Percentiles rank a stretch among this genome's conserved stretches.
Evolutionary conservation across 92 coral and sea anemone species (phyloP).

Genomic region (Epizoanthus illoricatus): DNA sequence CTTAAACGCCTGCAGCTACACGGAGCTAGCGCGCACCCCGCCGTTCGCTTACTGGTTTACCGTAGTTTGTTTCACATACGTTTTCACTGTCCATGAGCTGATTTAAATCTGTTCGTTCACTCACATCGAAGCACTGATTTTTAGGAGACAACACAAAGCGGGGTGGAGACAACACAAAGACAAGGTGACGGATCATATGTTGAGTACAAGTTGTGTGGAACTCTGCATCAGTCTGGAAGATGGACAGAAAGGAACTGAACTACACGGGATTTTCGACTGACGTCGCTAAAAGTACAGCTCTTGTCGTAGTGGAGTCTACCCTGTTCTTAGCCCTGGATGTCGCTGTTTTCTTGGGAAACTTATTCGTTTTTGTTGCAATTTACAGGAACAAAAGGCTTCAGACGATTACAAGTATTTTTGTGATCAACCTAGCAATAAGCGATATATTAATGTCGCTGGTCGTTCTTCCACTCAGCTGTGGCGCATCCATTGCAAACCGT

Average conservation of each 20-base stretch:
- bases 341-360: not conserved
- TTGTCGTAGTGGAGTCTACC: not conserved
- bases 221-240: not conserved
- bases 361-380: slow-evolving; percentile 8
- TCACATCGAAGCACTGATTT: not conserved
- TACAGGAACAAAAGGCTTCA: slow-evolving; percentile 12
- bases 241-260: not conserved
- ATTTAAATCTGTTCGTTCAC: not conserved
- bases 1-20: not conserved
- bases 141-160: not conserved
- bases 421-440: slow-evolving; percentile 1
- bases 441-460: slow-evolving; percentile 3
- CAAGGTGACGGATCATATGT: not conserved
- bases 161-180: not conserved
- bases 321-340: not conserved
- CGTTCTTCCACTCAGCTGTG: slow-evolving; percentile 8
- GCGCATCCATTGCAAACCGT: slow-evolving; percentile 13
- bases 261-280: not conserved
- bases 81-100: not conserved
- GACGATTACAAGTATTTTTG: slow-evolving; percentile 10
- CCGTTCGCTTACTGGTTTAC: not conserved
- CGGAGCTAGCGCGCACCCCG: not conserved
- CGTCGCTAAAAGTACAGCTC: slow-evolving; percentile 3
- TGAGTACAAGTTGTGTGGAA: not conserved
- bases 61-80: not conserved